Base-by-base conservation (phyloP, 1,140 invertebrate species). In the Ceratosolen solmsi region DNA sequence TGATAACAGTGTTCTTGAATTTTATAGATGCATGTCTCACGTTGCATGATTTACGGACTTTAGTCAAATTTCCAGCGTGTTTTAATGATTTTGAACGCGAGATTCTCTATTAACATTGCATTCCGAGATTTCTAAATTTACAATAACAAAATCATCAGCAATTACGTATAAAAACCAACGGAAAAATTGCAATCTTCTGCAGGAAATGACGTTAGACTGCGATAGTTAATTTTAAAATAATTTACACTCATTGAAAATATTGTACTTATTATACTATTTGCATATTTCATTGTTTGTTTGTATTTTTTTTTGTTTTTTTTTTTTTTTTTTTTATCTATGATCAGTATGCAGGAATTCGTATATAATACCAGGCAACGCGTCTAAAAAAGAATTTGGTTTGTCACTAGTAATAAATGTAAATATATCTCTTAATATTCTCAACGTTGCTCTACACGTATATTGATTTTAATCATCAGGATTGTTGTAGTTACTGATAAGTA, bases 221-320 rank as follows among this genome's bases (percentile, higher is more conserved):
- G 9, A 30, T 13, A n/a, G 13, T 30, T 27, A 36, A 36, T 20
- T 68, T 54, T 22, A 38, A 38, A 68, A 68, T 38, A 68, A n/a
- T 68, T 8, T 8, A 68, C 17, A 11, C 20, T 2, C 5, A 8
- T n/a, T 8, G 33, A 9, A 38, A 38, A 68, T 4, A 9, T 15
- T 68, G 7, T 36, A 36, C 33, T 68, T 36, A 11, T 38, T 38
- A n/a, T 4, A 33, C 33, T 38, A 68, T 68, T 68, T 68, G 38
- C 63, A 68, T 38, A 68, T 38, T 68, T 33, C 33, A 68, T 68
- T 68, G 63, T 68, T 68, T 68, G 63, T 8, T n/a, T n/a, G n/a
- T n/a, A n/a, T n/a, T n/a, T n/a, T n/a, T n/a, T n/a, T n/a, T n/a
- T n/a, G n/a, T n/a, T n/a, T n/a, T n/a, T n/a, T n/a, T n/a, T n/a